Base-by-base conservation (phyloP, 2,113 vertebrate species). In the Tringa solitaria region DNA sequence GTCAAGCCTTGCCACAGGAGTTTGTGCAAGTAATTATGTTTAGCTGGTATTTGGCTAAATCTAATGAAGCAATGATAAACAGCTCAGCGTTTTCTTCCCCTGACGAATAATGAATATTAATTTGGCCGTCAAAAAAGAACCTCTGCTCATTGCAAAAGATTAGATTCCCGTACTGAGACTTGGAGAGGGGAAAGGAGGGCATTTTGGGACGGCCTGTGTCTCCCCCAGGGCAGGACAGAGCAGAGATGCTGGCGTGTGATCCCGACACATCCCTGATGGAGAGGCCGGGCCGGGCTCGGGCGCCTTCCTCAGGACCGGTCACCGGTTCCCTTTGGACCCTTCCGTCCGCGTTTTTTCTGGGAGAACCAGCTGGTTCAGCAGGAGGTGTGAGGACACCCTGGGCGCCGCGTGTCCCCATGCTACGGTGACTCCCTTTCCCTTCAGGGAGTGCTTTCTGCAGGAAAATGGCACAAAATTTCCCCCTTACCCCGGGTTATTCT, bases 71-170 rank as follows among this genome's bases (percentile, higher is more conserved):
- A 94, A 64, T 68, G 95, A 97, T 91, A 97, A 98, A 98, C 98
- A 98, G 91, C 97, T 96, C 97, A 96, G 95, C 86, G 4, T 96
- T 98, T 97, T 96, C 94, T 94, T 89, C 87, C 94, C 94, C 94
- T 45, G 61, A 89, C 87, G 96, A 91, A 96, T 98, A 97, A 98
- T 97, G 97, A 98, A 97, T 98, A 98, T 98, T 98, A 98, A 98
- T 98, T 96, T 90, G 56, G 83, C 97, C 97, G 97, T 96, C 98
- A 97, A 33, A 85, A 83, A 86, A 78, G 64, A 92, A 82, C 92
- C 90, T 94, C 91, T 93, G 88, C 65, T 91, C 56, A 0, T 54
- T 37, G 86, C 67, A 61, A 68, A 43, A 87, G 50, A 74, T 70
- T 50, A 53, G 80, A 48, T 84, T 60, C 76, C 70, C 10, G 1